These are phyloP conservation scores for Pristis pectinata DNA, from an alignment of 2,797 vertebrate species.

Conservation along the genomic window DNA sequence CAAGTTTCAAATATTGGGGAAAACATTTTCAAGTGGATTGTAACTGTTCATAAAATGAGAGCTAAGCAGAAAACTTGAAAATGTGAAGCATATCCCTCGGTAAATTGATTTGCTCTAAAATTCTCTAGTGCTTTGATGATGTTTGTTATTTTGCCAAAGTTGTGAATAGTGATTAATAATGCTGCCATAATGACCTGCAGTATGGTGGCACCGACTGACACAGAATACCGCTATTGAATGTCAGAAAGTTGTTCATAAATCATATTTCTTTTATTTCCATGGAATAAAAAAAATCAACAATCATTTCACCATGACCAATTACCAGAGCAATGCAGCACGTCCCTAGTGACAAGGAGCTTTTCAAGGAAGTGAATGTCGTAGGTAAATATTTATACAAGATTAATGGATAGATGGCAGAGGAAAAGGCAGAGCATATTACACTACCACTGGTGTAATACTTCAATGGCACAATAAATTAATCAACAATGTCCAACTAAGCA, in stretches of 20 bases:
- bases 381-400: not conserved
- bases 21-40: not conserved
- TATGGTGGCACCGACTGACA: not conserved
- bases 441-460: not conserved
- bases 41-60: not conserved
- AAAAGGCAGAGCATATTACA: not conserved
- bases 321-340: not conserved
- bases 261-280: not conserved
- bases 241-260: not conserved
- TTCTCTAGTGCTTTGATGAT: not conserved
- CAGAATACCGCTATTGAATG: not conserved
- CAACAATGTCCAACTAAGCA: not conserved
- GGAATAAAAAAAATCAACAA: not conserved
- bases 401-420: not conserved
- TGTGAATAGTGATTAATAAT: conserved; percentile 1
- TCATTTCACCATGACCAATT: not conserved
- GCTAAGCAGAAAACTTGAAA: not conserved
- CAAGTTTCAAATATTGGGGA: not conserved
- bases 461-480: not conserved
- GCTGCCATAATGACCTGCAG: not conserved
- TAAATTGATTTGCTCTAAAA: not conserved
- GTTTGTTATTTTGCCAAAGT: not conserved
- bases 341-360: not conserved
- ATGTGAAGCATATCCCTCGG: not conserved
- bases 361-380: not conserved